These are phyloP conservation scores for Tyria jacobaeae DNA, from an alignment of 2,888 invertebrate species.

Conservation along the genomic window DNA sequence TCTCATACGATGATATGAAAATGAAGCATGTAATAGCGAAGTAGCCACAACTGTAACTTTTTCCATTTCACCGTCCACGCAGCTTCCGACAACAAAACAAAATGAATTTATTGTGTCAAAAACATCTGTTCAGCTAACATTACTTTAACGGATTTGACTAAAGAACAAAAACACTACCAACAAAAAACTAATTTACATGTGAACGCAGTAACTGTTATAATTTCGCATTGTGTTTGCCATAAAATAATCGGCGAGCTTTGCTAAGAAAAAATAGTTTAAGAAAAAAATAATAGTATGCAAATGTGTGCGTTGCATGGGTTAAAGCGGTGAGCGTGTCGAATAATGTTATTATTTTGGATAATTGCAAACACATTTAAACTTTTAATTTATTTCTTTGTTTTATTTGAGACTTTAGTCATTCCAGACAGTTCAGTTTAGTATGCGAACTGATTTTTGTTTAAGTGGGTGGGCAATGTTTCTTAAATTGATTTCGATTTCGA, in stretches of 20 bases:
- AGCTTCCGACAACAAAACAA: slow-evolving; percentile 29
- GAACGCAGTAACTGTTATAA: slow-evolving; percentile 73
- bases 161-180: slow-evolving; percentile 49
- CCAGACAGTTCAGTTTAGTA: too few relatives aligned
- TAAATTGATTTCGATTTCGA: too few relatives aligned
- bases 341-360: slow-evolving; percentile 51
- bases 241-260: slow-evolving; percentile 67
- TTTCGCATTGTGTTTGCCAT: slow-evolving; percentile 65
- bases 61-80: slow-evolving; percentile 6
- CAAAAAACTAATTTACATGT: slow-evolving; percentile 80
- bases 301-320: slow-evolving; percentile 59
- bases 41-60: neutral
- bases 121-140: slow-evolving; percentile 57
- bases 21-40: neutral
- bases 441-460: neutral
- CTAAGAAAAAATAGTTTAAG: slow-evolving; percentile 65
- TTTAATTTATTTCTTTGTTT: slow-evolving; percentile 14
- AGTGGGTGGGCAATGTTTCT: too few relatives aligned
- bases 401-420: neutral
- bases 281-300: slow-evolving; percentile 69
- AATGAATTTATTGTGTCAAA: slow-evolving; percentile 46
- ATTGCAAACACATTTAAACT: slow-evolving; percentile 51
- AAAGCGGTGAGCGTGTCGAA: slow-evolving; percentile 53
- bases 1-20: neutral
- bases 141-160: slow-evolving; percentile 56